Evolutionary conservation across 1,140 invertebrate species (phyloP).

Genomic region (Drosophila kurseongensis): DNA sequence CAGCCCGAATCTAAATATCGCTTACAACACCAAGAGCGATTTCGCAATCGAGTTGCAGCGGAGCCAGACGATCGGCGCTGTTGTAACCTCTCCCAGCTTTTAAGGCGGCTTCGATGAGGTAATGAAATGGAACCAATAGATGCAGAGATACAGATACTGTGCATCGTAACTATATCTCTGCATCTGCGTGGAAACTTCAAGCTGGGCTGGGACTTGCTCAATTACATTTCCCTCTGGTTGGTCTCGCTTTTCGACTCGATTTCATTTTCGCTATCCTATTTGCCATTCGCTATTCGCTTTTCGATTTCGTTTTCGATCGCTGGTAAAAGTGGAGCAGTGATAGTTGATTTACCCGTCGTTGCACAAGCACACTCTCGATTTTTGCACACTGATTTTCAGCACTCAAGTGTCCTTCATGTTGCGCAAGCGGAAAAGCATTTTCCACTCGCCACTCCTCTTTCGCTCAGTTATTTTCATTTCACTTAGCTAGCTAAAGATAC

Average conservation of each 20-base stretch:
- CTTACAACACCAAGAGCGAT: slow-evolving; percentile 38
- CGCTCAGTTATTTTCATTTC: slow-evolving; percentile 15
- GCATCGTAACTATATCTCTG: slow-evolving; percentile 12
- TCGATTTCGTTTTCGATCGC: slow-evolving; percentile 34
- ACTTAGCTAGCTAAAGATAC: slow-evolving; percentile 77
- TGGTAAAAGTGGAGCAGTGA: slow-evolving; percentile 75
- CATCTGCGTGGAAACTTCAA: slow-evolving; percentile 62
- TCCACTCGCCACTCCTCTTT: slow-evolving; percentile 5
- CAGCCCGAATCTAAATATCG: slow-evolving; percentile 55
- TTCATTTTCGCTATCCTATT: slow-evolving; percentile 46
- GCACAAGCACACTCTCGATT: slow-evolving; percentile 77
- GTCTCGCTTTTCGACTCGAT: slow-evolving; percentile 48
- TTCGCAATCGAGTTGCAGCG: slow-evolving; percentile 59
- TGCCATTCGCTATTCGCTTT: background rate
- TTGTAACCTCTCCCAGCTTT: slow-evolving; percentile 74
- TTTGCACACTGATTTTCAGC: slow-evolving; percentile 54
- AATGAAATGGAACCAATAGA: slow-evolving; percentile 75
- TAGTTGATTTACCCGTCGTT: slow-evolving; percentile 74
- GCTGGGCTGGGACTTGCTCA: slow-evolving; percentile 53
- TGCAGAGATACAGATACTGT: slow-evolving; percentile 29
- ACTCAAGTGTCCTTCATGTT: slow-evolving; percentile 74
- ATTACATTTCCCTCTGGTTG: slow-evolving; percentile 53
- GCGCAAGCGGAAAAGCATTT: slow-evolving; percentile 63
- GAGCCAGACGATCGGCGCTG: slow-evolving; percentile 59
- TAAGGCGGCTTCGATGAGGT: slow-evolving; percentile 74